Evolutionary conservation across 2,888 invertebrate genomes (phyloP).

Genomic region (Stenotaenia linearis): DNA sequence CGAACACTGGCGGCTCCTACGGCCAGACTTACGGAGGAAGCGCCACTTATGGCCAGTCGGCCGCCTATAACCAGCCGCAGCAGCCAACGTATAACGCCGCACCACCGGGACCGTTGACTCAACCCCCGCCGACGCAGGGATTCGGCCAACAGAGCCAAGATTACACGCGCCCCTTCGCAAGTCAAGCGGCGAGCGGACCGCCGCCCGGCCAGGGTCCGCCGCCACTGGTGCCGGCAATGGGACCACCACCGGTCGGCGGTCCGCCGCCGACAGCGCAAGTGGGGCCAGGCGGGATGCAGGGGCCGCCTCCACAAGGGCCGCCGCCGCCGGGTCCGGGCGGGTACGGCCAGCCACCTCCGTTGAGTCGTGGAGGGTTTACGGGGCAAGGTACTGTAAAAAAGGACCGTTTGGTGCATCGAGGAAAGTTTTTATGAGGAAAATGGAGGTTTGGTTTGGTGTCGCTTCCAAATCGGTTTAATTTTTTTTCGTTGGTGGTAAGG

Average conservation of each 20-base stretch:
- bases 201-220: constrained; percentile 7
- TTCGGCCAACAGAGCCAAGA: constrained; percentile 30
- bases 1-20: background rate
- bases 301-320: constrained; percentile 30
- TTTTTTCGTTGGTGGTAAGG: too few relatives aligned
- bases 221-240: background rate
- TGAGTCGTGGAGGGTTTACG: constrained; percentile 35
- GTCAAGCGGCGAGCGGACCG: background rate
- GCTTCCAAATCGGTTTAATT: background rate
- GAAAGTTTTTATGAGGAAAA: background rate
- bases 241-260: constrained; percentile 24
- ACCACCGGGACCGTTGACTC: constrained; percentile 29
- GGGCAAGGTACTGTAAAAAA: constrained; percentile 35
- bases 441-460: constrained; percentile 11
- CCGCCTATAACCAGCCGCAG: constrained; percentile 27
- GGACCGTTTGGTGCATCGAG: background rate
- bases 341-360: constrained; percentile 33
- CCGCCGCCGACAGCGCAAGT: background rate
- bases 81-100: constrained; percentile 28
- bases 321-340: constrained; percentile 31
- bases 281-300: constrained; percentile 21
- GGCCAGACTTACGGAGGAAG: background rate
- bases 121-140: constrained; percentile 21
- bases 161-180: constrained; percentile 28
- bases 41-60: constrained; percentile 34